A percentile compares a stretch with the other conserved stretches of the same genome.
phyloP scores from a whole-genome alignment of 23 tunicate species.

The Ascidia mentula region DNA sequence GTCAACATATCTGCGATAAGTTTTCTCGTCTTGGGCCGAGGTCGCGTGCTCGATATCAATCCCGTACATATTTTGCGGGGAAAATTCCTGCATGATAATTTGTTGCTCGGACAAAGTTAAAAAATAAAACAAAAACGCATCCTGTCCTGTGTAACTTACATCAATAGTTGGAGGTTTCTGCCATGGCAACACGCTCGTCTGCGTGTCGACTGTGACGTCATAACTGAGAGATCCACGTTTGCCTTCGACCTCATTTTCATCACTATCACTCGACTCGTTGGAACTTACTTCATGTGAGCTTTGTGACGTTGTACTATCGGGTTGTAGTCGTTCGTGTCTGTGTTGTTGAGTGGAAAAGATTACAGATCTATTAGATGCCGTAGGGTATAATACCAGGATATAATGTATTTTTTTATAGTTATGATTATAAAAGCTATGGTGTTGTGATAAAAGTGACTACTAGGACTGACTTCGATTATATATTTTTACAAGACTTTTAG shows the following conservation, averaged over 20 bases:
- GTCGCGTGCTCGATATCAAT: conserved; percentile 40
- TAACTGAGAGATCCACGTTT: neutral
- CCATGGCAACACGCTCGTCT: conserved; percentile 22
- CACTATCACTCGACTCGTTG: conserved; percentile 43
- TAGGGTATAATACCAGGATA: no score
- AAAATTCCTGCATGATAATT: conserved; percentile 50
- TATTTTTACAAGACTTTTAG: no score
- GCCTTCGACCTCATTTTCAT: neutral
- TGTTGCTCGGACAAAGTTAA: no score
- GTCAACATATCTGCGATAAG: conserved; percentile 16
- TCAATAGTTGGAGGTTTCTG: conserved; percentile 35
- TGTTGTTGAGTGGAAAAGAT: no score
- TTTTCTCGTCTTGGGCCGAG: conserved; percentile 1
- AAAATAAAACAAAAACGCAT: no score
- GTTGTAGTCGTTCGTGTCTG: conserved; percentile 12
- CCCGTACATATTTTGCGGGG: conserved; percentile 51
- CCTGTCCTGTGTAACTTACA: conserved; percentile 15
- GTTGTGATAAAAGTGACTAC: no score
- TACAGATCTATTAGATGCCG: no score
- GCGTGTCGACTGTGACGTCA: neutral
- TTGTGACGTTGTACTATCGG: conserved; percentile 19
- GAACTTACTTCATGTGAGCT: conserved; percentile 43
- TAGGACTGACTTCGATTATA: no score
- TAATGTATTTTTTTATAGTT: no score
- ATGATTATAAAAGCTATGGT: no score